Percentiles rank a stretch among this genome's conserved stretches.
phyloP scores from a whole-genome alignment of 1,140 invertebrate species.

The Brachystomella parvula region DNA sequence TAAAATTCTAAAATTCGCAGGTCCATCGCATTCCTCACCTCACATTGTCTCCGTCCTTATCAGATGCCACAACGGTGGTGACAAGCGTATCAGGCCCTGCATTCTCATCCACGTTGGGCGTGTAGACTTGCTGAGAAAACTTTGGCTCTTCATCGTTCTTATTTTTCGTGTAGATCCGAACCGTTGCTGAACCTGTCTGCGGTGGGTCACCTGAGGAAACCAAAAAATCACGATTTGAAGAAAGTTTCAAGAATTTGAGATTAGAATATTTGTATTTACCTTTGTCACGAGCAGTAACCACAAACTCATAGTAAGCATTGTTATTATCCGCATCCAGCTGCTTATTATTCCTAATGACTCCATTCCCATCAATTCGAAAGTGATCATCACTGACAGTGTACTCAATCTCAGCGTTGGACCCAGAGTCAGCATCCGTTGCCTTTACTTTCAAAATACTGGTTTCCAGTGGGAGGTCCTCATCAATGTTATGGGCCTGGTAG shows the following conservation, averaged over 20 bases:
- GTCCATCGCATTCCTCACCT: slow-evolving; percentile 42
- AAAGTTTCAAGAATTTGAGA: slow-evolving; percentile 1
- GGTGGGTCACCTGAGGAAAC: slow-evolving; percentile 62
- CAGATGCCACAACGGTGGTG: slow-evolving; percentile 87
- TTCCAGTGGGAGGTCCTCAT: slow-evolving; percentile 83
- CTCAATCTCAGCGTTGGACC: slow-evolving; percentile 85
- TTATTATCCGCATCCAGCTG: slow-evolving; percentile 90
- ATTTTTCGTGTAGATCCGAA: slow-evolving; percentile 88
- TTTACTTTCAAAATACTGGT: slow-evolving; percentile 85
- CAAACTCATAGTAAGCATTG: slow-evolving; percentile 91
- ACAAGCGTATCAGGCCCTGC: slow-evolving; percentile 87
- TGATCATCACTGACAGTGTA: slow-evolving; percentile 87
- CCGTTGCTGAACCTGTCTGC: slow-evolving; percentile 82
- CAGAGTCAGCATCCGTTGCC: slow-evolving; percentile 85
- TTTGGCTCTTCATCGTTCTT: slow-evolving; percentile 94
- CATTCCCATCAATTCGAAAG: slow-evolving; percentile 82
- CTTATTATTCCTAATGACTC: slow-evolving; percentile 85
- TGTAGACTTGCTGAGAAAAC: slow-evolving; percentile 92
- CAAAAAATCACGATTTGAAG: neutral
- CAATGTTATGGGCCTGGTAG: slow-evolving; percentile 89
- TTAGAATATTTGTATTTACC: slow-evolving; percentile 47
- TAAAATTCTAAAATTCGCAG: neutral
- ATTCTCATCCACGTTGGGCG: slow-evolving; percentile 91
- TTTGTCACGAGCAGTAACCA: slow-evolving; percentile 84
- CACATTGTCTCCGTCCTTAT: slow-evolving; percentile 92